These are phyloP conservation scores for Lissonota sp. DNA, from an alignment of 2,888 invertebrate species.

Conservation along the genomic window DNA sequence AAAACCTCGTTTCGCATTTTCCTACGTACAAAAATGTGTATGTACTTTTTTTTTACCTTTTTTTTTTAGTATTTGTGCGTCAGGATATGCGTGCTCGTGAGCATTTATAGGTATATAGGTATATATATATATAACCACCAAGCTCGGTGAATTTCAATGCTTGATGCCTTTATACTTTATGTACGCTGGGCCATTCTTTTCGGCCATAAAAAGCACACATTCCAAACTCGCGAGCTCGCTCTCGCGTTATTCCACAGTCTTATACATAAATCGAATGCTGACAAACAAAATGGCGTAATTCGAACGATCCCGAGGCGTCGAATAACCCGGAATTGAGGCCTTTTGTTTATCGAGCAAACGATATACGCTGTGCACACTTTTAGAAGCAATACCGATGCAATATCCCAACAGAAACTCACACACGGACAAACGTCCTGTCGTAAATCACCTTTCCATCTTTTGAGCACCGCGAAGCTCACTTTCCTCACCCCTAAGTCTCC, in stretches of 20 bases:
- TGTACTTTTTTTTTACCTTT: neutral
- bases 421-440: conserved; percentile 69
- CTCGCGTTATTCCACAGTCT: conserved; percentile 57
- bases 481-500: conserved; percentile 33
- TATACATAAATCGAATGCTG: conserved; percentile 12
- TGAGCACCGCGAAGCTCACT: conserved; percentile 59
- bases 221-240: conserved; percentile 73
- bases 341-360: too few relatives aligned
- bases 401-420: conserved; percentile 32
- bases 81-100: conserved; percentile 36
- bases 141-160: conserved; percentile 77
- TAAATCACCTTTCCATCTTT: conserved; percentile 76
- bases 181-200: conserved; percentile 74
- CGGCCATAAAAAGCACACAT: conserved; percentile 78
- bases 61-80: conserved; percentile 10
- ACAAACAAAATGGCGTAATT: too few relatives aligned
- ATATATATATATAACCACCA: conserved; percentile 63
- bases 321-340: too few relatives aligned
- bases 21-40: neutral
- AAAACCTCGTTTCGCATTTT: conserved; percentile 8
- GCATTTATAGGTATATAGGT: conserved; percentile 64
- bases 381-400: too few relatives aligned
- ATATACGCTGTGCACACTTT: too few relatives aligned
- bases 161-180: conserved; percentile 76
- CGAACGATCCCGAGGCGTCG: too few relatives aligned